A percentile compares a stretch with the other conserved stretches of the same genome.
Conservation (phyloP, 2,888 invertebrate species). For the Smittia aterrima region DNA sequence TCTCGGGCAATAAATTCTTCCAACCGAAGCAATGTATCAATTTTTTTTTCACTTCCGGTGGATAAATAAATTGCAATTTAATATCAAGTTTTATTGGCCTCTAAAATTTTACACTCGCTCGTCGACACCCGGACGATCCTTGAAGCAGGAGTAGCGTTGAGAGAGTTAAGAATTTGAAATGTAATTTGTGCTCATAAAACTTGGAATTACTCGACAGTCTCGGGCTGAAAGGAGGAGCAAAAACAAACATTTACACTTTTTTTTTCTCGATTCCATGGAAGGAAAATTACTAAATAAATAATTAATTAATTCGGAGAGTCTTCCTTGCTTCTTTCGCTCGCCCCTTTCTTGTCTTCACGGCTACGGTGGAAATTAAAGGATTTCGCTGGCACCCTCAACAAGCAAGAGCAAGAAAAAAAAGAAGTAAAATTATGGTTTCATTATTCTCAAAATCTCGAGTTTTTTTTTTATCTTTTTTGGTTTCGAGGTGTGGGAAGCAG, state of each 20-base stretch:
- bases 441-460: slow-evolving; percentile 1
- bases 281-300: slow-evolving; percentile 32
- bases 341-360: background rate
- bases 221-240: background rate
- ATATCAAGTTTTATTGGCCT: slow-evolving; percentile 31
- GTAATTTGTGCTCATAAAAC: slow-evolving; percentile 28
- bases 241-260: slow-evolving; percentile 20
- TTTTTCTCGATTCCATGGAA: background rate
- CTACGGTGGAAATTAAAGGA: slow-evolving; percentile 35
- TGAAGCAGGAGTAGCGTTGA: background rate
- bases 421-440: slow-evolving; percentile 33
- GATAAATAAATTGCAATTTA: slow-evolving; percentile 37
- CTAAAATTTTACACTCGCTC: slow-evolving; percentile 15
- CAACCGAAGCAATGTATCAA: slow-evolving; percentile 29
- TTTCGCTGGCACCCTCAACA: background rate
- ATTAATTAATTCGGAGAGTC: slow-evolving; percentile 23
- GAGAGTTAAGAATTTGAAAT: background rate
- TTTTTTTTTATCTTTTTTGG: background rate
- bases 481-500: background rate
- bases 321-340: background rate
- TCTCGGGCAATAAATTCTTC: slow-evolving; percentile 27
- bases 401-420: background rate
- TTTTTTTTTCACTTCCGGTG: slow-evolving; percentile 34
- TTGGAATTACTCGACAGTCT: background rate
- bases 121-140: background rate